phyloP scores from a whole-genome alignment of 2,113 vertebrate genomes.

The Microcebus lehilahytsara region DNA sequence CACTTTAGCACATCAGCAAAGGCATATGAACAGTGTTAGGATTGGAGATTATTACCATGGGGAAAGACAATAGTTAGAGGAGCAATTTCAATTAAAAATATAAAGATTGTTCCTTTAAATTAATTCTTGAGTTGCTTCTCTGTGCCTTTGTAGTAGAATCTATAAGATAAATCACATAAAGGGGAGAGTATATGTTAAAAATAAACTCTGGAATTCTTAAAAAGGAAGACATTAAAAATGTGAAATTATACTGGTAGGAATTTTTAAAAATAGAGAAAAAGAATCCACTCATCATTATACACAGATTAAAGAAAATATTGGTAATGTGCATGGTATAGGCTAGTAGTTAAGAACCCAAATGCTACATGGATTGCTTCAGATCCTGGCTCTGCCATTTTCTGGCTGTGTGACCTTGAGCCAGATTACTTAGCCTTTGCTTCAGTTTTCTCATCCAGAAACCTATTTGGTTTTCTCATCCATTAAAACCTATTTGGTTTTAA shows the following conservation, averaged over 20 bases:
- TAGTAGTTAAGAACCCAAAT: not conserved
- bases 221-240: not conserved
- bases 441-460: not conserved
- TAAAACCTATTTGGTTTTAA: not conserved
- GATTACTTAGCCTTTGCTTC: not conserved
- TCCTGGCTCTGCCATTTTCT: not conserved
- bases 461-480: no score
- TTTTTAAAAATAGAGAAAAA: not conserved
- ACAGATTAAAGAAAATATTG: not conserved
- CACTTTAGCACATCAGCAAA: not conserved
- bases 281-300: not conserved
- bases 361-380: not conserved
- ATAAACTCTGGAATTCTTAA: not conserved
- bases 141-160: not conserved
- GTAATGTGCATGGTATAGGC: rapidly evolving
- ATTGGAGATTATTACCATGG: not conserved
- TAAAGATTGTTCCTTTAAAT: conserved; percentile 18
- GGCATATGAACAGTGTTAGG: not conserved
- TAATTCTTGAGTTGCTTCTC: conserved; percentile 14
- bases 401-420: not conserved
- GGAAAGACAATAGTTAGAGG: conserved; percentile 15
- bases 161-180: not conserved
- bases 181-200: not conserved
- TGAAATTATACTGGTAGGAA: conserved; percentile 11
- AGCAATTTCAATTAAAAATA: conserved; percentile 18